These are phyloP conservation scores for Hycleus cichorii DNA, from an alignment of 1,140 invertebrate species.

Conservation along the genomic window DNA sequence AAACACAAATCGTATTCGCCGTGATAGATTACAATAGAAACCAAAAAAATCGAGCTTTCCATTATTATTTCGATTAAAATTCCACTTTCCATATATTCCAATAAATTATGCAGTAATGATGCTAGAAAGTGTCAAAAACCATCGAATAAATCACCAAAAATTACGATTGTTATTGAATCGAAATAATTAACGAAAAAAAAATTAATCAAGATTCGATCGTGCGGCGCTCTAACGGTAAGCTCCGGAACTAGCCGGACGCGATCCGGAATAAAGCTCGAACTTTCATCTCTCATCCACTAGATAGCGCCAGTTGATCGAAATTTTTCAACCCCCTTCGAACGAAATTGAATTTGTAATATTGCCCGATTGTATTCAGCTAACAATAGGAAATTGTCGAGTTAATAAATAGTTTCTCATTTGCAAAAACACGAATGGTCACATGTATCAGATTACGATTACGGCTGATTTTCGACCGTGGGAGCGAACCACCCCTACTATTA, in stretches of 20 bases:
- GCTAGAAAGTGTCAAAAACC: slow-evolving; percentile 1
- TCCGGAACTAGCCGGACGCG: no score
- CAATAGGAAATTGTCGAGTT: slow-evolving; percentile 5
- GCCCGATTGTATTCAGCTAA: background rate
- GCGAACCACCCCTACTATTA: slow-evolving; percentile 20
- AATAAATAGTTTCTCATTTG: slow-evolving; percentile 35
- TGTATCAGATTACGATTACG: slow-evolving; percentile 27
- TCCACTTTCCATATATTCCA: no score
- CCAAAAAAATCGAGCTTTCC: background rate
- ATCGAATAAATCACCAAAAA: no score
- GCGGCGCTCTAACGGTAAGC: no score
- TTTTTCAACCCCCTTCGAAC: background rate
- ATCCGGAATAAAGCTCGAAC: no score
- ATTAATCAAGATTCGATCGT: no score
- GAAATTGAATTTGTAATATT: no score
- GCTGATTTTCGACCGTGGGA: slow-evolving; percentile 30
- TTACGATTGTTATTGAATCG: no score
- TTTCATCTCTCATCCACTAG: background rate
- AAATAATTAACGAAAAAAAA: no score
- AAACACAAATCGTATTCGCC: slow-evolving; percentile 16
- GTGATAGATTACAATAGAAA: slow-evolving; percentile 9
- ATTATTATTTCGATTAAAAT: no score
- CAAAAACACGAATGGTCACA: slow-evolving; percentile 31
- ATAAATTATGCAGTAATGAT: slow-evolving; percentile 14
- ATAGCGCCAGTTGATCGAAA: background rate